These are phyloP conservation scores for Liodrosophila aerea DNA, from an alignment of 2,888 invertebrate genomes.

Conservation along the genomic window DNA sequence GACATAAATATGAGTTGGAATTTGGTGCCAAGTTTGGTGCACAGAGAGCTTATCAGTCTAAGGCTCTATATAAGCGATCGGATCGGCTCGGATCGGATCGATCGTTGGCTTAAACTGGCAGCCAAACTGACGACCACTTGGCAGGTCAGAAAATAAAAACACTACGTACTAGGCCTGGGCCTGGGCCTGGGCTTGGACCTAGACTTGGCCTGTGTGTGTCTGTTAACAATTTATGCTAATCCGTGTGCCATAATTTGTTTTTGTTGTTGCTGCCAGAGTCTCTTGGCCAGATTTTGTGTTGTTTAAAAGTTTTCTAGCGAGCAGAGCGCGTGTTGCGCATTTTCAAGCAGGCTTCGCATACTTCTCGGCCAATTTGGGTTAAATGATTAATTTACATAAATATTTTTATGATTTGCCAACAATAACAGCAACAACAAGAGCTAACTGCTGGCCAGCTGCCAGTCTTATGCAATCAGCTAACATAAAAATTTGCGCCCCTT, in stretches of 20 bases:
- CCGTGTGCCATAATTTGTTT: constrained; percentile 72
- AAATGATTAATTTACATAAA: constrained; percentile 78
- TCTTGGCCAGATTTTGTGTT: constrained; percentile 6
- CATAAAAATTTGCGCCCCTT: constrained; percentile 56
- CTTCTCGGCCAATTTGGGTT: constrained; percentile 71
- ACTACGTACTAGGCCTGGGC: constrained; percentile 13
- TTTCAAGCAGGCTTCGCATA: constrained; percentile 61
- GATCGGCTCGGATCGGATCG: constrained; percentile 27
- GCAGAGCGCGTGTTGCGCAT: constrained; percentile 74
- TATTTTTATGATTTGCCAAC: constrained; percentile 76
- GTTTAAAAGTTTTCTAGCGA: constrained; percentile 35
- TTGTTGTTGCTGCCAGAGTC: constrained; percentile 19
- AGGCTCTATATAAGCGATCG: constrained; percentile 52
- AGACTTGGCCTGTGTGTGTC: constrained; percentile 14
- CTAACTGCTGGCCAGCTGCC: constrained; percentile 60
- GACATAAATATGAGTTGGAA: constrained; percentile 77
- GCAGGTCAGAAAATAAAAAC: constrained; percentile 65
- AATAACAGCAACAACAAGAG: constrained; percentile 24
- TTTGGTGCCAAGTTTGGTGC: constrained; percentile 67
- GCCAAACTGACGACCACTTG: constrained; percentile 60
- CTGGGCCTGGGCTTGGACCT: constrained; percentile 17
- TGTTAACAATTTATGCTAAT: constrained; percentile 73
- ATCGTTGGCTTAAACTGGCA: constrained; percentile 50
- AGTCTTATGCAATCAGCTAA: constrained; percentile 67
- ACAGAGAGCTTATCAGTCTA: constrained; percentile 60